Evolutionary conservation across 2,797 vertebrate species (phyloP), one percentile per base, ranked within the genome.

Genomic region (Etheostoma nigrum): DNA sequence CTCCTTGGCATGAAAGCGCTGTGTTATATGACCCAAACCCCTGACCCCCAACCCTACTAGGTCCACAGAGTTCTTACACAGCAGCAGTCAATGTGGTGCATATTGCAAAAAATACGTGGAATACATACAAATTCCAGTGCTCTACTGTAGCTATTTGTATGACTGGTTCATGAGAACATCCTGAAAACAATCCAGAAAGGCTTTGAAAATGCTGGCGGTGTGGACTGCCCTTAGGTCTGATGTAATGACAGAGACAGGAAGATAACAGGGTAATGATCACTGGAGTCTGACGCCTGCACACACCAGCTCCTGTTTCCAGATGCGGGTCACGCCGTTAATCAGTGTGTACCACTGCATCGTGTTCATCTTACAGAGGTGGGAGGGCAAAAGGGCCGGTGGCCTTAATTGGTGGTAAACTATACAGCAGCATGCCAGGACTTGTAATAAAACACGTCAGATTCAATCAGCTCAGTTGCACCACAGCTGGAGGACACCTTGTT

Each of bases 361-460:
- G n/a, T 63, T 67, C 47, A 54, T 72, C 60, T 27, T 0, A 4
- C 58, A 16, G 44, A 63, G 74, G 69, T 74, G 1, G 72, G 23
- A 67, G 68, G 72, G 8, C 65, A 54, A 76, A 18, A 13, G 0
- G 73, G 36, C 19, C 9, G 0, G 1, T 64, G 72, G 71, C 74
- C 57, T 63, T 78, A 82, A 82, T 79, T 82, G 71, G 44, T 64
- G 63, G 60, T 67, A 75, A 80, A 77, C 69, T 16, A 13, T 42
- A 23, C 69, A 76, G 54, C 66, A 42, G 44, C 25, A 60, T 21
- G 69, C 64, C 79, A 76, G 73, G 59, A 67, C 76, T 75, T 63
- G 74, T 78, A 86, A 90, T 90, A 87, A 89, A 89, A 87, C 76
- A 68, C 14, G 45, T 87, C 78, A 76, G 64, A 84, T 86, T 87